Percentiles rank a stretch among this genome's conserved stretches.
These are phyloP conservation scores for Spermophilus dauricus DNA, from an alignment of 2,113 vertebrate species.

Conservation along the genomic window DNA sequence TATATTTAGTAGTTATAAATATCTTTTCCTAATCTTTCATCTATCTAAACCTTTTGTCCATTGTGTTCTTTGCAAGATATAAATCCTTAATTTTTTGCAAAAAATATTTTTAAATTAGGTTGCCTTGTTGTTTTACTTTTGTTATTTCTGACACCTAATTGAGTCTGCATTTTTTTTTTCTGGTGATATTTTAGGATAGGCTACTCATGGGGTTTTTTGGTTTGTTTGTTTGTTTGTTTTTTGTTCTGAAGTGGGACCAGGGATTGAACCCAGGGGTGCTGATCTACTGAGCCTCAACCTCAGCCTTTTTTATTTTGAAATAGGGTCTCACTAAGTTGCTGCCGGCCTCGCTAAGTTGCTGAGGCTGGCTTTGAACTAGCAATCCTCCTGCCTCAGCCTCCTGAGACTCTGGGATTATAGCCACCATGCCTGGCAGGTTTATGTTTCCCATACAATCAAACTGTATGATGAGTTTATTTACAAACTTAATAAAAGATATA, in stretches of 20 bases:
- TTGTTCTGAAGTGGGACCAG: too few relatives aligned
- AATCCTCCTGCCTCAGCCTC: too few relatives aligned
- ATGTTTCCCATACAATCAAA: not conserved
- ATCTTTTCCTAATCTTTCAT: not conserved
- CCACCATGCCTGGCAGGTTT: not conserved
- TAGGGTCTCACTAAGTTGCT: too few relatives aligned
- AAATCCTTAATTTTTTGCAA: constrained; percentile 5
- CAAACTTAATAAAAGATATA: not conserved
- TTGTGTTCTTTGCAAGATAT: constrained; percentile 26
- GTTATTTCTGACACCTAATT: not conserved
- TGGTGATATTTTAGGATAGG: not conserved
- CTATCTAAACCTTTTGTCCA: not conserved
- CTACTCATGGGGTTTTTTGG: not conserved
- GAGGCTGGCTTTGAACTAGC: too few relatives aligned
- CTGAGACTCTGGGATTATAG: too few relatives aligned
- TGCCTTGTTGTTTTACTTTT: not conserved
- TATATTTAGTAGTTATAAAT: not conserved
- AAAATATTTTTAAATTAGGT: not conserved
- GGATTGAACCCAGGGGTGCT: too few relatives aligned
- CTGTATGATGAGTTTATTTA: not conserved
- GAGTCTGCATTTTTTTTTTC: not conserved
- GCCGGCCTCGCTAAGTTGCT: too few relatives aligned
- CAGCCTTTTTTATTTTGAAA: too few relatives aligned
- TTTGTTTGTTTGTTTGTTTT: too few relatives aligned
- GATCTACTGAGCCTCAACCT: too few relatives aligned